phyloP scores from a whole-genome alignment of 2,888 invertebrate genomes.

The Drosophila setosimentum region DNA sequence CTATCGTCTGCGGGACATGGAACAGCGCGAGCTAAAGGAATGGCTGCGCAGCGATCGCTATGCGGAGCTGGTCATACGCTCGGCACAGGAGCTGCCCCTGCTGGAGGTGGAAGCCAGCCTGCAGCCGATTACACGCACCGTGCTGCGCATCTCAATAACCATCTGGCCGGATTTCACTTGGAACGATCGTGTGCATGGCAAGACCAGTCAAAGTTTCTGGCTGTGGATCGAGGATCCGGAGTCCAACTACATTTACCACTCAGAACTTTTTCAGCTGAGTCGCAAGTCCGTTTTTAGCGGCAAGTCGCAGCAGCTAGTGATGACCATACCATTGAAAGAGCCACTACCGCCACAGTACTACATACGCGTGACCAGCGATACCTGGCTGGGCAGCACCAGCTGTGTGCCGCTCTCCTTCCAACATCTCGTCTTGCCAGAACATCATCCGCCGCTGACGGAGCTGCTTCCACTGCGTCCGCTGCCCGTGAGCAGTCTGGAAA shows the following conservation, averaged over 20 bases:
- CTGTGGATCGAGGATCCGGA: slow-evolving; percentile 99
- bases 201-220: slow-evolving; percentile 96
- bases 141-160: slow-evolving; percentile 92
- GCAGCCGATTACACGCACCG: slow-evolving; percentile 98
- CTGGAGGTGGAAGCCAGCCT: slow-evolving; percentile 93
- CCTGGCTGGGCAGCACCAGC: slow-evolving; percentile 88
- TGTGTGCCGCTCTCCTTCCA: slow-evolving; percentile 90
- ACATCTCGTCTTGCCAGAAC: slow-evolving; percentile 95
- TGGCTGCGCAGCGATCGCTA: slow-evolving; percentile 90
- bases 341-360: slow-evolving; percentile 97
- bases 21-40: slow-evolving; percentile 93
- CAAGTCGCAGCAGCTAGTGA: slow-evolving; percentile 93
- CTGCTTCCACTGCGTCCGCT: slow-evolving; percentile 95
- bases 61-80: slow-evolving; percentile 92
- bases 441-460: slow-evolving; percentile 97
- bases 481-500: slow-evolving; percentile 92
- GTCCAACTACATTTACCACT: slow-evolving; percentile 97
- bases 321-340: slow-evolving; percentile 97
- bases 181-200: slow-evolving; percentile 96
- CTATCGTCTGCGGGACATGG: slow-evolving; percentile 93
- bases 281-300: slow-evolving; percentile 88
- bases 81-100: slow-evolving; percentile 93
- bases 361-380: slow-evolving; percentile 94
- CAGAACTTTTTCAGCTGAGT: slow-evolving; percentile 91
- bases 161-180: slow-evolving; percentile 92